phyloP scores from a whole-genome alignment of 2,797 vertebrate species.

The Xenentodon cancila region DNA sequence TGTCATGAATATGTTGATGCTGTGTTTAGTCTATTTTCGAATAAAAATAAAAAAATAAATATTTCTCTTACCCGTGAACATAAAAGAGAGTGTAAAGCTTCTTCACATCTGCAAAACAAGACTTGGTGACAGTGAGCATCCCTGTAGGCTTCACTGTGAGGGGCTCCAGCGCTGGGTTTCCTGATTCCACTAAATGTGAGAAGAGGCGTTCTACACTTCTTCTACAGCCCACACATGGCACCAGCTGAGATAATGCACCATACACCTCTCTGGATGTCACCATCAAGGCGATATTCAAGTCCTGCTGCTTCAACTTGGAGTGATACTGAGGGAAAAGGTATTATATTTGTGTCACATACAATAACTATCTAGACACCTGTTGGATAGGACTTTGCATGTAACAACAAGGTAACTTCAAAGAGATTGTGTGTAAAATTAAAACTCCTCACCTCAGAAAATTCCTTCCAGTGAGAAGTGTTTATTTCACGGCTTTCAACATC shows the following conservation, averaged over 20 bases:
- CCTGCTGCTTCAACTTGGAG: conserved; percentile 92
- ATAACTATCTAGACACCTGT: conserved; percentile 2
- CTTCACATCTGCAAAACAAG: conserved; percentile 91
- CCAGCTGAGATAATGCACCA: conserved; percentile 91
- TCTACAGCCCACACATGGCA: conserved; percentile 96
- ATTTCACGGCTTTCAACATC: conserved; percentile 89
- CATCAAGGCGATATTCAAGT: conserved; percentile 91
- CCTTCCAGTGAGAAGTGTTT: conserved; percentile 88
- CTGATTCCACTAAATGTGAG: conserved; percentile 93
- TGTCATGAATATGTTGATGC: too few relatives aligned
- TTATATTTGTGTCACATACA: conserved; percentile 1
- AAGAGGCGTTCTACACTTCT: conserved; percentile 96
- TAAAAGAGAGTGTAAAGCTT: conserved; percentile 96
- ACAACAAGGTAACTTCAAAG: background rate
- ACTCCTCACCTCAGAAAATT: conserved; percentile 90
- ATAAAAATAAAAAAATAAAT: background rate
- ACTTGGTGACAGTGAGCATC: conserved; percentile 90
- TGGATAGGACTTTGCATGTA: background rate
- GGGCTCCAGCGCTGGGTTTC: conserved; percentile 93
- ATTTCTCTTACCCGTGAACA: conserved; percentile 89
- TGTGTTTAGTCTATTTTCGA: too few relatives aligned
- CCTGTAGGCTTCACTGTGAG: conserved; percentile 92
- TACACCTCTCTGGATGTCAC: conserved; percentile 93
- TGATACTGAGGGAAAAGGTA: conserved; percentile 81
- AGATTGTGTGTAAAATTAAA: background rate